These are phyloP conservation scores for Helleia helle DNA, from an alignment of 2,888 invertebrate genomes.

Conservation along the genomic window DNA sequence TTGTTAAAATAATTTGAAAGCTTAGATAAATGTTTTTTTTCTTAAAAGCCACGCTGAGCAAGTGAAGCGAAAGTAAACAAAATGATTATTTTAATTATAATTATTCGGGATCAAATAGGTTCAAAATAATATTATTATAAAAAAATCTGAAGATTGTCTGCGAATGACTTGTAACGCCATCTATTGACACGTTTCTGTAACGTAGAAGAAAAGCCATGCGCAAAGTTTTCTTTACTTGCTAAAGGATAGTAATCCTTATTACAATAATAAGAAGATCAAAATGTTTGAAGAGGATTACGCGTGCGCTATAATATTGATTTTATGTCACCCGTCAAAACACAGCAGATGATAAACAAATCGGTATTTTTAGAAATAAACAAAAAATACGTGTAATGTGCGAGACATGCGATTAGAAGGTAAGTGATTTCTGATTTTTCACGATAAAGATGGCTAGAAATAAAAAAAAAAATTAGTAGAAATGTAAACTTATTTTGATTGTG, in stretches of 20 bases:
- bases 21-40: too few relatives aligned
- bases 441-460: too few relatives aligned
- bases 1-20: too few relatives aligned
- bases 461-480: too few relatives aligned
- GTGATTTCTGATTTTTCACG: too few relatives aligned
- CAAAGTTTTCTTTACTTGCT: slow-evolving; percentile 17
- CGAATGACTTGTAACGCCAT: slow-evolving; percentile 4
- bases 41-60: too few relatives aligned
- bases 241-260: slow-evolving; percentile 18
- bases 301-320: slow-evolving; percentile 59
- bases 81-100: too few relatives aligned
- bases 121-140: too few relatives aligned
- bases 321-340: slow-evolving; percentile 31
- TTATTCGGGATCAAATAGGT: too few relatives aligned
- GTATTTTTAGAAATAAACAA: slow-evolving; percentile 11
- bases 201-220: slow-evolving; percentile 40
- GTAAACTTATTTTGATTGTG: too few relatives aligned
- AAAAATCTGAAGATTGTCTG: too few relatives aligned
- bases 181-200: background rate
- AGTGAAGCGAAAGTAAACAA: too few relatives aligned
- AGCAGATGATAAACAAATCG: slow-evolving; percentile 12
- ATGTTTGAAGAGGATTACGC: slow-evolving; percentile 32
- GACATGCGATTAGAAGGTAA: slow-evolving; percentile 48
- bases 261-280: background rate
- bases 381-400: slow-evolving; percentile 19